Evolutionary conservation across 2,888 invertebrate species (phyloP), one percentile per base, ranked within the genome.

Genomic region (Pseudeuparius sepicola): DNA sequence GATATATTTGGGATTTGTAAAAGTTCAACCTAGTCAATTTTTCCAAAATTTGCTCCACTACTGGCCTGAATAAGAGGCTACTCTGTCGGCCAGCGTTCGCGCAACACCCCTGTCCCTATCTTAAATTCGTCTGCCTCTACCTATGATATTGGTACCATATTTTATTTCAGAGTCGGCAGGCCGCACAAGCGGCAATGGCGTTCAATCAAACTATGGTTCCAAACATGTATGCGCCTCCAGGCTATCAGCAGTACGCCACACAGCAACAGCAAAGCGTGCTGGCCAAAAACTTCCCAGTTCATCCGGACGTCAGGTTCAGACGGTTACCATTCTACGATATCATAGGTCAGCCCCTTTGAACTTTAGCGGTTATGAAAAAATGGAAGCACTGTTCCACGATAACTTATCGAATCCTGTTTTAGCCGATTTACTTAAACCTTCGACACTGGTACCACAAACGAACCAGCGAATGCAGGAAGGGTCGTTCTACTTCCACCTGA

Each of bases 251-350:
- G 29, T 55, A 52, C 42, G 37, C 47, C 18, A 34, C 42, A 11
- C 38, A 44, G 3, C 45, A 49, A 24, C 53, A 55, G 36, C 51
- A 51, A 36, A 49, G 47, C 34, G 48, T 63, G 25, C 59, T 68
- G 14, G 55, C 67, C 44, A 68, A 69, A 42, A 68, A 66, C 20
- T 80, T 78, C 60, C 92, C 92, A 4, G 79, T 92, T 33, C 87
- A 90, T 60, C 92, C 93, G 0, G 92, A 94, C 61, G 90, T 96
- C n/a, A 78, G 78, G 54, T 76, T 94, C 49, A 90, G 88, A 57
- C 78, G 78, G 53, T 66, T 96, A 32, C 93, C 96, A 2, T 96
- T 96, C 64, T 96, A 86, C 61, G 93, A 94, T 61, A 73, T 87
- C 42, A 20, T 41, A n/a, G 39, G 43, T 43, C 25, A 36, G 42